Evolutionary conservation across 2,888 invertebrate species (phyloP).

Genomic region (Melinopterus prodromus): DNA sequence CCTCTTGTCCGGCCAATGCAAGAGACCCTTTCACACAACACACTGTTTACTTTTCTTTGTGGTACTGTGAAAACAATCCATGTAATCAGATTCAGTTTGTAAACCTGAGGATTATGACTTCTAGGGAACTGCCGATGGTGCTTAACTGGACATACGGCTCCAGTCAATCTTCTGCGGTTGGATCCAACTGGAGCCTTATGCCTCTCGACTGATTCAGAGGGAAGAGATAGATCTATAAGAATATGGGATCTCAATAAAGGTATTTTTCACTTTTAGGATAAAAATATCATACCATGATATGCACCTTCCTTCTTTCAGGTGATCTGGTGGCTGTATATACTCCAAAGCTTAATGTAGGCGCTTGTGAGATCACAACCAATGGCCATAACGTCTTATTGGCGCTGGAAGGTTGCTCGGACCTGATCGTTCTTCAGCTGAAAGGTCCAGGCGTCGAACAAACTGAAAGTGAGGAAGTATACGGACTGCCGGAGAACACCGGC

Average conservation of each 20-base stretch:
- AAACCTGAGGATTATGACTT: neutral
- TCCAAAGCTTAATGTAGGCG: constrained; percentile 75
- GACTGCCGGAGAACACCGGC: constrained; percentile 66
- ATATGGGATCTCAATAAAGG: constrained; percentile 85
- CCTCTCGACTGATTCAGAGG: constrained; percentile 76
- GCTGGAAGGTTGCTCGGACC: constrained; percentile 70
- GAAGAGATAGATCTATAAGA: constrained; percentile 78
- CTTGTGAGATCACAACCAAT: constrained; percentile 79
- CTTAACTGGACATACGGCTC: constrained; percentile 80
- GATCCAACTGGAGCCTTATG: constrained; percentile 77
- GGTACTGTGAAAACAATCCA: neutral
- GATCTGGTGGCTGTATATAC: constrained; percentile 82
- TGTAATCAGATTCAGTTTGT: neutral
- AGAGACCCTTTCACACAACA: too few relatives aligned
- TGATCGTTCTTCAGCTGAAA: constrained; percentile 71
- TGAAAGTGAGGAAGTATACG: constrained; percentile 58
- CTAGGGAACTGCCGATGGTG: constrained; percentile 80
- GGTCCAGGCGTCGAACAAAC: constrained; percentile 52
- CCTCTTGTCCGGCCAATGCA: too few relatives aligned
- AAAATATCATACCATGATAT: neutral
- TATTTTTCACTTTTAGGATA: constrained; percentile 49
- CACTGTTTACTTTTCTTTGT: too few relatives aligned
- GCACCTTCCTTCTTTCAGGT: constrained; percentile 63
- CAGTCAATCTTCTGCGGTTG: constrained; percentile 76
- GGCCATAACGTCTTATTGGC: constrained; percentile 77